Evolutionary conservation across 2,113 vertebrate species (phyloP), one percentile per base, ranked within the genome.

Genomic region (Phylloscopus trochilus): DNA sequence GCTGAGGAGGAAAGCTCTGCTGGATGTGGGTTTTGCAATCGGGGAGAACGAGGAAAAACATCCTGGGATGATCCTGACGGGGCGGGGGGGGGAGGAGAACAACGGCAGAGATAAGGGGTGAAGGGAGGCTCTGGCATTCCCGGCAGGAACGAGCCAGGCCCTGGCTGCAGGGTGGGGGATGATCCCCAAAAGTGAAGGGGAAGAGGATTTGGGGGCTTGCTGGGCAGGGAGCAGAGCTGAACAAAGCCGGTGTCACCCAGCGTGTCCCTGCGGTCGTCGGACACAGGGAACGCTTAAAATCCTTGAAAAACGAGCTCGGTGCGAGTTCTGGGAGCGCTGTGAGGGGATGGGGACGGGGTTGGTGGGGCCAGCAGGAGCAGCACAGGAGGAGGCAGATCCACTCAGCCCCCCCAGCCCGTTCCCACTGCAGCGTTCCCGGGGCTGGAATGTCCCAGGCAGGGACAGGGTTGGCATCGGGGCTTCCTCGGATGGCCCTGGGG

Each of bases 241-340:
- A 15, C 41, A 13, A 41, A 41, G 10, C 49, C 55, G 51, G 2
- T 8, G 44, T n/a, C 84, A 47, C 27, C 19, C 41, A 3, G 33
- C 0, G 19, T 11, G 81, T 51, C 80, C 44, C 77, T 20, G 33
- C 5, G 47, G 30, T 15, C 46, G 10, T 3, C 0, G 3, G 28
- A 13, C 16, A 7, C 39, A 22, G n/a, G n/a, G 14, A 30, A 18
- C 30, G 2, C 11, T 35, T 6, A 30, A 41, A 41, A 63, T 41
- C 6, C 18, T 14, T 30, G 2, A 22, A 30, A 56, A 51, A 26
- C 3, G 13, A 10, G 21, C 2, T 37, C 15, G 5, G 3, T 7
- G 3, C 0, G 0, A 37, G 5, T 19, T 15, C 5, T 35, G 70
- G 39, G 51, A 35, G 8, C 0, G 0, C 22, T 3, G 27, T 2